phyloP scores from a whole-genome alignment of 2,797 vertebrate genomes.

The Falco concolor region DNA sequence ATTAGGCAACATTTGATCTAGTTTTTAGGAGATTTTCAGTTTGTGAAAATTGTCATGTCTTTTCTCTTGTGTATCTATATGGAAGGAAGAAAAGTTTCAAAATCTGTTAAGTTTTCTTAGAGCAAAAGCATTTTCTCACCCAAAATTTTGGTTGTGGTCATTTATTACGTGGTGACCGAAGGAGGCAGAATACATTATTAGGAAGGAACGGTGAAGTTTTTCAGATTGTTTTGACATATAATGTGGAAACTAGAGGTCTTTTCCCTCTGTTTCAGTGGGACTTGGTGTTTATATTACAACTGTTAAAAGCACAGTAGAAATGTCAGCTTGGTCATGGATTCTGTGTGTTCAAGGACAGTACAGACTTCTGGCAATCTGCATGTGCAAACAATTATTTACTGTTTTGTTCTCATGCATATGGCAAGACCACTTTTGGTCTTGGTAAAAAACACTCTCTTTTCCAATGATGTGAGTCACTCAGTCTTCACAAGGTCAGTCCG shows the following conservation, averaged over 20 bases:
- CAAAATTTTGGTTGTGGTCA: neutral
- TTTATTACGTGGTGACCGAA: neutral
- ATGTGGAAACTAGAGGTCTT: neutral
- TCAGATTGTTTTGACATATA: neutral
- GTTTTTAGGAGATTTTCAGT: neutral
- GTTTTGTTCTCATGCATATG: neutral
- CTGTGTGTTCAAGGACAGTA: neutral
- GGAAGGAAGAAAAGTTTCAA: neutral
- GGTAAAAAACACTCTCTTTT: neutral
- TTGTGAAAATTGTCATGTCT: neutral
- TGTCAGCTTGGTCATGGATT: neutral
- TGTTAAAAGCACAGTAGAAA: neutral
- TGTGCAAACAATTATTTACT: neutral
- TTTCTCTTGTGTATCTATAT: neutral
- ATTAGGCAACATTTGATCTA: neutral
- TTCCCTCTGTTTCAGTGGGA: neutral
- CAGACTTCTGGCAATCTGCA: neutral
- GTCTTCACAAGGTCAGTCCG: neutral
- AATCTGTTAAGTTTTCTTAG: neutral
- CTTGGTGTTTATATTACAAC: neutral
- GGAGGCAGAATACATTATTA: neutral
- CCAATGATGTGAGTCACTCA: neutral
- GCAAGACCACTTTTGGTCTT: neutral
- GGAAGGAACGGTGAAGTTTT: neutral
- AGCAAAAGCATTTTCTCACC: neutral